A percentile compares a stretch with the other conserved stretches of the same genome.
These are phyloP conservation scores for Hemaris fuciformis DNA, from an alignment of 2,888 invertebrate species.

Conservation along the genomic window DNA sequence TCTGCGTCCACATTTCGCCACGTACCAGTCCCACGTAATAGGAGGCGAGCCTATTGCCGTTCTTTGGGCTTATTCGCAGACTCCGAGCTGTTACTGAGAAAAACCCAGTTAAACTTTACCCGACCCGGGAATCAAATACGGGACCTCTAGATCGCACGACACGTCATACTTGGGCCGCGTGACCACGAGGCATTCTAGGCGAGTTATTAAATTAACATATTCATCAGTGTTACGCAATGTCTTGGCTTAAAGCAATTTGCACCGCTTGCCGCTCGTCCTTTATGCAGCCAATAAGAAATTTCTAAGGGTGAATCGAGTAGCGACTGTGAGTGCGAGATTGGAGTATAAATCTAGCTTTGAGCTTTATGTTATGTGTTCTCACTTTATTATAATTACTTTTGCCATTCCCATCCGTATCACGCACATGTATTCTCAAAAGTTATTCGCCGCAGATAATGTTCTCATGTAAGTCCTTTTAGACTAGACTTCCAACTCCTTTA, in stretches of 20 bases:
- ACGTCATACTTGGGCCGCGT: no score
- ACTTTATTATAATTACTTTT: constrained; percentile 35
- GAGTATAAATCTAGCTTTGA: constrained; percentile 50
- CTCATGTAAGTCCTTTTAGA: not conserved
- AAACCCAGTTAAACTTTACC: no score
- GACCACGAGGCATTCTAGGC: not conserved
- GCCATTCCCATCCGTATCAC: constrained; percentile 13
- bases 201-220: not conserved
- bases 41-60: no score
- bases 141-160: no score
- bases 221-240: not conserved
- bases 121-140: no score
- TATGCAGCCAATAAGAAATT: constrained; percentile 30
- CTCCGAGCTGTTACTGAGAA: no score
- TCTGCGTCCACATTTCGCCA: no score
- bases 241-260: not conserved
- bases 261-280: not conserved
- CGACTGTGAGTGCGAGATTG: constrained; percentile 51
- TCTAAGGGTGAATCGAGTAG: constrained; percentile 45
- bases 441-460: no score
- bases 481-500: not conserved
- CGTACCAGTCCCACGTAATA: no score
- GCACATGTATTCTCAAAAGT: not conserved
- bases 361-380: constrained; percentile 35
- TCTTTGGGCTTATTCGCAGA: no score